Base-by-base conservation (phyloP, 1,140 invertebrate genomes). In the Eurosta solidaginis region DNA sequence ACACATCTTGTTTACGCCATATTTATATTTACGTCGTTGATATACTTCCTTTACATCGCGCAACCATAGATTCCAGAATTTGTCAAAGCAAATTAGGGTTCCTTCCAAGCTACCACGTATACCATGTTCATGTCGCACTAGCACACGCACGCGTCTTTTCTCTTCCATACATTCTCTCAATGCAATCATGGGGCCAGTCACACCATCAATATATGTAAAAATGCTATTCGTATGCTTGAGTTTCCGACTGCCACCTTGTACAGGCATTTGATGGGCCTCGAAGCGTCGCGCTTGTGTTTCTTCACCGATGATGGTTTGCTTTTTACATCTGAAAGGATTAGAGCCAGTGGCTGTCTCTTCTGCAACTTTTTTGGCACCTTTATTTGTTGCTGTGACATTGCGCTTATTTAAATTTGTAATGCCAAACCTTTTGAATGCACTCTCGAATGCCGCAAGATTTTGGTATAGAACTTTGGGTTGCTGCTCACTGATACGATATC, bases 1-100 rank as follows among this genome's bases (percentile, higher is more conserved):
- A 52, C 78, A 80, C 22, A 85, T 81, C 20, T 85, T 85, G 52
- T 83, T 84, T 4, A 84, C 75, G 1, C 82, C 79, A 77, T 82
- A 88, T 49, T 80, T 82, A 76, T 82, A 83, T 79, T 91, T 92
- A 4, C 89, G 85, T 73, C 93, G 90, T n/a, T 90, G 92, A 92
- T 94, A 98, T 3, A 92, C 88, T 89, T 98, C 97, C 73, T 94
- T 91, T 3, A 97, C 96, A 88, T 98, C 95, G 49, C 91, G 91
- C 42, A 99, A 87, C 7, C 95, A 93, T 78, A 99, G 88, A 89
- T 99, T 99, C 93, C 96, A 97, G 85, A 97, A 95, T 87, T 96
- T 97, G 88, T 99, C 97, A 88, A 97, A 99, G 7, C 95, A 95
- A 20, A 93, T 91, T 33, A 98, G 88, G 81, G 91, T 94, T 3